Conservation (phyloP, 2,797 vertebrate species). For the Garrulus glandarius region DNA sequence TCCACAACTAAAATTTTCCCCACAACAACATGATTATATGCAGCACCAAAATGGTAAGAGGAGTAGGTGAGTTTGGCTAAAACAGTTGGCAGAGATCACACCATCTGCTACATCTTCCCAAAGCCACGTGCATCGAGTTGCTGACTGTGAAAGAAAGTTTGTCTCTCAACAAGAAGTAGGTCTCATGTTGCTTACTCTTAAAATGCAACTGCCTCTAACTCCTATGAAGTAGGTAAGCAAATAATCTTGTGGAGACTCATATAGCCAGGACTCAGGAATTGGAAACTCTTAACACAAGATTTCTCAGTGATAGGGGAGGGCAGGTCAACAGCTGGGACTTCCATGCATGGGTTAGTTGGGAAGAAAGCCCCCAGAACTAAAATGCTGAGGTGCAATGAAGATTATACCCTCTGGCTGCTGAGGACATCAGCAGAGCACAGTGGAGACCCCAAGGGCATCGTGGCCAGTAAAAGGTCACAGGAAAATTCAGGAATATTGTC, state of each 20-base stretch:
- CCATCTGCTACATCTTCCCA: neutral
- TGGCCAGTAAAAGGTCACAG: neutral
- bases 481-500: neutral
- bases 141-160: neutral
- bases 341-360: accelerated
- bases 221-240: neutral
- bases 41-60: neutral
- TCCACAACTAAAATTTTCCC: neutral
- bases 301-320: neutral
- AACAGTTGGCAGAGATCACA: neutral
- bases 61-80: neutral
- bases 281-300: neutral
- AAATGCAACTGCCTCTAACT: neutral
- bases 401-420: accelerated
- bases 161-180: neutral
- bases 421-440: neutral
- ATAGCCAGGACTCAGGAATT: neutral
- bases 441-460: neutral
- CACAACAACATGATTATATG: neutral
- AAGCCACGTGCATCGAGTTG: accelerated
- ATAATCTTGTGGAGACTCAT: neutral
- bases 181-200: neutral
- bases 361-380: neutral
- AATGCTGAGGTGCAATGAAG: neutral
- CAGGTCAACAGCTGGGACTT: neutral